These are phyloP conservation scores for Xiphophorus maculatus DNA, from an alignment of 2,113 vertebrate species.

Conservation along the genomic window DNA sequence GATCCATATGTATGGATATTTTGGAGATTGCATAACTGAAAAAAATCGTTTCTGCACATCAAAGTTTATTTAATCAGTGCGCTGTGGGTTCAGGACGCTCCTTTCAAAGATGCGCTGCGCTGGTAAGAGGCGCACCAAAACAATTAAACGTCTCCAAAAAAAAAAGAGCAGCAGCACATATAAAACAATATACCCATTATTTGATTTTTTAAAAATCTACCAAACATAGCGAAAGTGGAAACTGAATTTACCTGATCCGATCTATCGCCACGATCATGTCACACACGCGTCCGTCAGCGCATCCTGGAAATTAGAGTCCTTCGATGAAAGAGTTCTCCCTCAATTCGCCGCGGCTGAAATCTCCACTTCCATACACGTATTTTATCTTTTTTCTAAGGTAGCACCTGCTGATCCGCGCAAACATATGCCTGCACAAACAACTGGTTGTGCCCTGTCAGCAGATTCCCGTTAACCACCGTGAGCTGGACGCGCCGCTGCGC, in stretches of 20 bases:
- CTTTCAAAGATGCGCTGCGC: conserved; percentile 18
- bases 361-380: conserved; percentile 43
- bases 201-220: background rate
- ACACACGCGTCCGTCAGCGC: conserved; percentile 43
- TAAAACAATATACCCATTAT: background rate
- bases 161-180: background rate
- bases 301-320: conserved; percentile 51
- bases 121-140: conserved; percentile 1
- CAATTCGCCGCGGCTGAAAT: conserved; percentile 7
- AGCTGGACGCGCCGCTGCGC: conserved; percentile 62
- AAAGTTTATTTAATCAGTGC: conserved; percentile 50
- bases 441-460: conserved; percentile 67
- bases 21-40: background rate
- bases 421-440: conserved; percentile 50
- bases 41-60: background rate
- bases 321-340: conserved; percentile 16
- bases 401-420: conserved; percentile 59
- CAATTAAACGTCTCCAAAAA: conserved; percentile 1
- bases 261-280: conserved; percentile 40
- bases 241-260: conserved; percentile 63
- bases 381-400: conserved; percentile 5
- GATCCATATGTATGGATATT: background rate
- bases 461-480: conserved; percentile 49
- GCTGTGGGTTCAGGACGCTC: background rate
- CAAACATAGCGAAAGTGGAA: background rate